phyloP scores from a whole-genome alignment of 2,113 vertebrate genomes.

The Phylloscopus trochiloides region DNA sequence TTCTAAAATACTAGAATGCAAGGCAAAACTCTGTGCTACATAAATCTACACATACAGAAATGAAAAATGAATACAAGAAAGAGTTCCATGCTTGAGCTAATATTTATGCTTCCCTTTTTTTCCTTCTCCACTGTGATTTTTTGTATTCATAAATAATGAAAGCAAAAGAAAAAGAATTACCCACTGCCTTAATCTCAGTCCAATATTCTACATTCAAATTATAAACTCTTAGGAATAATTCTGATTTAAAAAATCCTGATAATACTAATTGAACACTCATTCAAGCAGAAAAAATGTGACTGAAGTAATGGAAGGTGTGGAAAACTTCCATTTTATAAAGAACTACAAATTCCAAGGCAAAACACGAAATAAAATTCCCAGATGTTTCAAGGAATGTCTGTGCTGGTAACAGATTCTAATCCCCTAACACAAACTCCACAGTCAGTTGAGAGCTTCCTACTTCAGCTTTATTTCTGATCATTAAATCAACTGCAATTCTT shows the following conservation, averaged over 20 bases:
- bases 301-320: neutral
- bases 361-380: neutral
- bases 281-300: neutral
- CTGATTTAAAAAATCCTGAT: neutral
- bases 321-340: neutral
- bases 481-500: neutral
- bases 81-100: neutral
- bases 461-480: neutral
- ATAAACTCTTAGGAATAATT: neutral
- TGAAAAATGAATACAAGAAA: neutral
- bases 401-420: neutral
- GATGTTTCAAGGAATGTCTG: neutral
- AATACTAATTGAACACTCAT: neutral
- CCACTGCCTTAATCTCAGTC: neutral
- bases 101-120: neutral
- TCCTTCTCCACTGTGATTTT: neutral
- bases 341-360: neutral
- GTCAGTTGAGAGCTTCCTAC: neutral
- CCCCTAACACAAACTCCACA: accelerated
- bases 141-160: neutral
- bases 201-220: neutral
- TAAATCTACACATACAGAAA: neutral
- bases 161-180: neutral
- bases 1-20: neutral
- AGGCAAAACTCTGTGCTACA: neutral